Conservation (phyloP, 2,888 invertebrate genomes). For the Meiosimyza platycephala region DNA sequence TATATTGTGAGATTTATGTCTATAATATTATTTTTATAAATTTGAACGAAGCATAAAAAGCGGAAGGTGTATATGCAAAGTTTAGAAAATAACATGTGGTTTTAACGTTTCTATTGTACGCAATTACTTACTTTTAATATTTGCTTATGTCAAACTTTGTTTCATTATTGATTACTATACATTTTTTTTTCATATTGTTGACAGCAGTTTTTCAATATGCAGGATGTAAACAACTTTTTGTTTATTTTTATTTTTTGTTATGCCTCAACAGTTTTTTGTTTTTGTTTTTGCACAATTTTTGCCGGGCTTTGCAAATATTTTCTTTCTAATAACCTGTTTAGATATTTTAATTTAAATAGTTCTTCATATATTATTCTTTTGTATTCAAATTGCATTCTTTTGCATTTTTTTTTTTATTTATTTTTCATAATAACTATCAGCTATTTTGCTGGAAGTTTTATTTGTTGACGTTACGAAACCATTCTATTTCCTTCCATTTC, state of each 20-base stretch:
- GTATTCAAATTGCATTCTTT: slow-evolving; percentile 14
- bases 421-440: too few relatives aligned
- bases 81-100: too few relatives aligned
- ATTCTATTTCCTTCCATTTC: not conserved
- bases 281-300: slow-evolving; percentile 4
- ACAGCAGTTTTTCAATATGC: slow-evolving; percentile 5
- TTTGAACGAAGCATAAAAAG: too few relatives aligned
- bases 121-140: too few relatives aligned
- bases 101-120: too few relatives aligned
- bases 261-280: not conserved
- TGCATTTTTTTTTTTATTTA: slow-evolving; percentile 10
- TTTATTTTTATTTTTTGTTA: too few relatives aligned
- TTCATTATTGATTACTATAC: not conserved
- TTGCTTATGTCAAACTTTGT: too few relatives aligned
- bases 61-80: too few relatives aligned
- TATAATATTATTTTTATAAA: too few relatives aligned
- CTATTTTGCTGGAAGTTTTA: too few relatives aligned
- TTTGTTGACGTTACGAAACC: not conserved
- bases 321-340: slow-evolving; percentile 7
- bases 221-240: slow-evolving; percentile 6
- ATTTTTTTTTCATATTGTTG: not conserved
- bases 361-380: slow-evolving; percentile 32
- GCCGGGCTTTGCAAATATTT: not conserved
- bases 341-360: slow-evolving; percentile 8
- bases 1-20: too few relatives aligned